These are phyloP conservation scores for Pedicia rivosa DNA, from an alignment of 2,888 invertebrate genomes.

Conservation along the genomic window DNA sequence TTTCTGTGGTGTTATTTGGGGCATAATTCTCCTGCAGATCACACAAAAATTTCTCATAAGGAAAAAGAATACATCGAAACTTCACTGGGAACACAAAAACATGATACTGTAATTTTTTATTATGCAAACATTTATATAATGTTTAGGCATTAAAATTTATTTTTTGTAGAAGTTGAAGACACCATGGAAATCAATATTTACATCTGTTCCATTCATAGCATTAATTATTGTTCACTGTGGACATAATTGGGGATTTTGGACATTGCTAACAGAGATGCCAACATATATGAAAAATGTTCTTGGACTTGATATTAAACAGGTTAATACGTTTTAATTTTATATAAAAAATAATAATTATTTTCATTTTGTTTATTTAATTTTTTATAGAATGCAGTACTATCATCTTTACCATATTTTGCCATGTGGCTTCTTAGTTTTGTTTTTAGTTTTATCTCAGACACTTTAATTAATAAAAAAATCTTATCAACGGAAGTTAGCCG, in stretches of 20 bases:
- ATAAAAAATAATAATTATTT: neutral
- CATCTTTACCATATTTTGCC: slow-evolving; percentile 54
- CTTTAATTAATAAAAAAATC: slow-evolving; percentile 21
- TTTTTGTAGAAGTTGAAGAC: slow-evolving; percentile 30
- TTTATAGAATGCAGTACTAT: slow-evolving; percentile 47
- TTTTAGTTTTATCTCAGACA: slow-evolving; percentile 48
- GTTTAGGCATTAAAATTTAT: too few relatives aligned
- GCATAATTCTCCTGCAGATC: slow-evolving; percentile 43
- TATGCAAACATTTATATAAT: too few relatives aligned
- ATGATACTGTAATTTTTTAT: too few relatives aligned
- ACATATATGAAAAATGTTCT: slow-evolving; percentile 61
- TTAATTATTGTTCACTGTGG: slow-evolving; percentile 54
- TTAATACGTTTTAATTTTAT: too few relatives aligned
- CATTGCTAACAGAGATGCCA: slow-evolving; percentile 65
- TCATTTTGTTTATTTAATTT: slow-evolving; percentile 11
- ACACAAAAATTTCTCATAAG: slow-evolving; percentile 39
- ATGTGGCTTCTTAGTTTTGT: slow-evolving; percentile 57
- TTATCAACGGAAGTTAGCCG: slow-evolving; percentile 25
- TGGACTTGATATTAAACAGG: slow-evolving; percentile 50
- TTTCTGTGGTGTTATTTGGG: slow-evolving; percentile 43
- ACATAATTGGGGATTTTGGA: slow-evolving; percentile 69
- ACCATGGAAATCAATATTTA: slow-evolving; percentile 60
- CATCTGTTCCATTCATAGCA: slow-evolving; percentile 61
- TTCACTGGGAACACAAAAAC: slow-evolving; percentile 33
- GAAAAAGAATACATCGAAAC: slow-evolving; percentile 52